Base-by-base conservation (phyloP, 2,797 vertebrate genomes). In the Momotus momota region DNA sequence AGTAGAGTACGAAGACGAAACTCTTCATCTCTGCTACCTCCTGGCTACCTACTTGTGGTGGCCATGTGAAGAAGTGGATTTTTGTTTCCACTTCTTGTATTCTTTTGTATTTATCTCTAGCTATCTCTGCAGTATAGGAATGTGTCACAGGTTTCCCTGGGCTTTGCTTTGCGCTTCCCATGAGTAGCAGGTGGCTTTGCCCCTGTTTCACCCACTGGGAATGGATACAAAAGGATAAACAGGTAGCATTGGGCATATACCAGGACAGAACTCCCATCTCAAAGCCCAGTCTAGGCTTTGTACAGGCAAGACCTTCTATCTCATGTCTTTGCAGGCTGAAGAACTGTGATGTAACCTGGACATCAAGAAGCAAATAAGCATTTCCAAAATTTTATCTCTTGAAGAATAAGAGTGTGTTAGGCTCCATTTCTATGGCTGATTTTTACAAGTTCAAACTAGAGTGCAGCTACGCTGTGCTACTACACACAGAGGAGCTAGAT, bases 121-220 rank as follows among this genome's bases (percentile, higher is more conserved):
- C 23, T 93, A 31, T 7, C 4, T 77, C 60, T 73, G 51, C 26
- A 29, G 13, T 20, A 22, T 0, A 67, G 18, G 10, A 62, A 26
- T 12, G 12, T 31, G 16, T 40, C 27, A 70, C 1, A 1, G 13
- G n/a, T 40, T 85, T 86, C n/a, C 54, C 45, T 45, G 35, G 71
- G 48, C 35, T 73, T 73, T 43, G 33, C 29, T n/a, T 78, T 0
- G 0, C 2, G 3, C 41, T 64, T 81, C 52, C 29, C 14, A 25
- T 14, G 71, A 81, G 35, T 49, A 78, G n/a, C 10, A 52, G 43
- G n/a, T 48, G 16, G 10, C 22, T 94, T 49, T 86, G 38, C 52
- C 14, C 55, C 49, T 14, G 7, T 54, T 84, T 82, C 14, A 45
- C 5, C 22, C 19, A 6, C 12, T 16, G 35, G n/a, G 16, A 78